A percentile compares a stretch with the other conserved stretches of the same genome.
phyloP scores from a whole-genome alignment of 2,888 invertebrate genomes.

The Hirtodrosophila duncani region DNA sequence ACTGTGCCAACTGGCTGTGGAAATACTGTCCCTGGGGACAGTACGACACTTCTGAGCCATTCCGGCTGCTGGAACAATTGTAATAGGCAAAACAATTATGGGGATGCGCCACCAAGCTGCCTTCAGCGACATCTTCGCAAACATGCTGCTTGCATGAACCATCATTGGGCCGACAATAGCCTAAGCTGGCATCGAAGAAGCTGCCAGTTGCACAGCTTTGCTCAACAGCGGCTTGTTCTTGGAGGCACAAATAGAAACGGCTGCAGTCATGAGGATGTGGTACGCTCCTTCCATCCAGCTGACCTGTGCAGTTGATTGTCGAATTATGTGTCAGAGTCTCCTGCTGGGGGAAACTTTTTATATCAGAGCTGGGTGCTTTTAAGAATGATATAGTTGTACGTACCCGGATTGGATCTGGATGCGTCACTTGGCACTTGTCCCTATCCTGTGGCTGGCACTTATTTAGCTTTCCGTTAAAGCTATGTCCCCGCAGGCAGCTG shows the following conservation, averaged over 20 bases:
- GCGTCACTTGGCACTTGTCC: constrained; percentile 34
- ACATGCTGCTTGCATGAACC: constrained; percentile 52
- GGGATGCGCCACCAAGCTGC: constrained; percentile 43
- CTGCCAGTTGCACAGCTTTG: constrained; percentile 60
- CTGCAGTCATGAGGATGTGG: constrained; percentile 61
- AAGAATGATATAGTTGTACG: no score
- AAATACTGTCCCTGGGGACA: constrained; percentile 65
- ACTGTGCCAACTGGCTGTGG: constrained; percentile 39
- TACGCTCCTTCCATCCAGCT: constrained; percentile 50
- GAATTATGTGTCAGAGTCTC: no score
- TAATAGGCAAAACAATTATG: constrained; percentile 67
- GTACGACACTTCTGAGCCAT: constrained; percentile 37
- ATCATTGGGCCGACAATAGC: constrained; percentile 68
- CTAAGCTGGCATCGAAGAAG: constrained; percentile 52
- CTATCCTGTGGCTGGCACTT: constrained; percentile 49
- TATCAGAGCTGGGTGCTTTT: no score
- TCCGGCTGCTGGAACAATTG: constrained; percentile 51
- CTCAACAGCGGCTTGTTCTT: constrained; percentile 22
- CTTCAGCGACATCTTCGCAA: constrained; percentile 44
- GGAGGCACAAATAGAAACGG: constrained; percentile 63
- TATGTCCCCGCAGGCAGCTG: constrained; percentile 63
- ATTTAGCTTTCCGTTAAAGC: constrained; percentile 29
- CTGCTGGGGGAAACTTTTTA: no score
- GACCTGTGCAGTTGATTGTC: constrained; percentile 47
- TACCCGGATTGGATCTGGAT: neutral